Percentiles rank a stretch among this genome's conserved stretches.
These are phyloP conservation scores for Capricornis sumatraensis DNA, from an alignment of 2,113 vertebrate species.

Conservation along the genomic window DNA sequence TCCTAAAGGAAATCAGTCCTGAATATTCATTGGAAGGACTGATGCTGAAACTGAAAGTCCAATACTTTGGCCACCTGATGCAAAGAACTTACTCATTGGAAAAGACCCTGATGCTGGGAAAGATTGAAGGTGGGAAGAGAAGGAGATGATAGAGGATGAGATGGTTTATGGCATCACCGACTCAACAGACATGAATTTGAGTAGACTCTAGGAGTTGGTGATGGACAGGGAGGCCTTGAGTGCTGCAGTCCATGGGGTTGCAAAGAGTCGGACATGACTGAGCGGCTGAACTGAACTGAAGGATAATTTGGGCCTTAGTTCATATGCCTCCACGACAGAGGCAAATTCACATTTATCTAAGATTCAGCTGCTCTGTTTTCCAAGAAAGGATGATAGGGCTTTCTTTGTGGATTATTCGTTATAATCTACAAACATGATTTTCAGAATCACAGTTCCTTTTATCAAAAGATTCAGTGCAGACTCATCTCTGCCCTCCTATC, in stretches of 20 bases:
- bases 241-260: background rate
- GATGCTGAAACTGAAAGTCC: background rate
- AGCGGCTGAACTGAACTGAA: background rate
- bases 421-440: background rate
- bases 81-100: background rate
- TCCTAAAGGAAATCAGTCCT: background rate
- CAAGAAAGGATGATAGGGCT: background rate
- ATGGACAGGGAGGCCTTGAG: background rate
- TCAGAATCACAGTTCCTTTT: background rate
- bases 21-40: background rate
- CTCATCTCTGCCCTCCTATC: background rate
- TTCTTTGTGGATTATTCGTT: background rate
- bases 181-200: background rate
- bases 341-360: background rate
- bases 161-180: background rate
- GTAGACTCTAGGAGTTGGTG: background rate
- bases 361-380: background rate
- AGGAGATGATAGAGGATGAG: background rate
- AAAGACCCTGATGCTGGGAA: background rate
- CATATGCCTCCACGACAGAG: background rate
- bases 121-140: background rate
- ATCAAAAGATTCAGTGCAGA: background rate
- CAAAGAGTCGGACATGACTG: background rate
- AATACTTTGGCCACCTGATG: background rate
- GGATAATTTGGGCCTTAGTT: background rate